Conservation (phyloP, 2,113 vertebrate species). For the Plotosus lineatus region DNA sequence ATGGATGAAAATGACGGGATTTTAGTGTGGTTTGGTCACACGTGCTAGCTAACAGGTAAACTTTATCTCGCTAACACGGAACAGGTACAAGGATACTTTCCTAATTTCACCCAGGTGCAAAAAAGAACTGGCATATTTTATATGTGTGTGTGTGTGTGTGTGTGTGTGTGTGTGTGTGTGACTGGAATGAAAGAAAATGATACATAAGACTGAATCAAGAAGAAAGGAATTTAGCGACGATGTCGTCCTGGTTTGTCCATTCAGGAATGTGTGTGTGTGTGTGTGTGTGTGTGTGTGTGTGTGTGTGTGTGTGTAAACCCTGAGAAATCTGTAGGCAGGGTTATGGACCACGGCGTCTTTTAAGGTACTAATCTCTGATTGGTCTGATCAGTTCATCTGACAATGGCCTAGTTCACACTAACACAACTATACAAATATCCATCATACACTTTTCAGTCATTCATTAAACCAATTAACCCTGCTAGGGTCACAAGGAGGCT, state of each 20-base stretch:
- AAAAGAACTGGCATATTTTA: neutral
- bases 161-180: slow-evolving; percentile 40
- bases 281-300: slow-evolving; percentile 41
- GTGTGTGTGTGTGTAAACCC: slow-evolving; percentile 59
- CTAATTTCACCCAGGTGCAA: slow-evolving; percentile 1
- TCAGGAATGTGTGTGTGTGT: slow-evolving; percentile 28
- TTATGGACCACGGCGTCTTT: slow-evolving; percentile 60
- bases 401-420: slow-evolving; percentile 8
- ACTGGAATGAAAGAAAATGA: neutral
- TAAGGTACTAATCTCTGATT: slow-evolving; percentile 48
- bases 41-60: neutral
- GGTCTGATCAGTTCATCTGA: neutral
- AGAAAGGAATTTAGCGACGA: neutral
- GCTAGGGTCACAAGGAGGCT: too few relatives aligned
- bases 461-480: too few relatives aligned
- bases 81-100: neutral
- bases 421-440: neutral
- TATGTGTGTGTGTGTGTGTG: slow-evolving; percentile 29
- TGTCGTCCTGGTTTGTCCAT: neutral
- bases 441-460: too few relatives aligned
- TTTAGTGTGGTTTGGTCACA: neutral
- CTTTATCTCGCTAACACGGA: neutral
- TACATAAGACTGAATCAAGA: neutral
- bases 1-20: neutral
- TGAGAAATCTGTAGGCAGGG: slow-evolving; percentile 68